Evolutionary conservation across 1,140 invertebrate species (phyloP).

Genomic region (Drosophila repletoides): DNA sequence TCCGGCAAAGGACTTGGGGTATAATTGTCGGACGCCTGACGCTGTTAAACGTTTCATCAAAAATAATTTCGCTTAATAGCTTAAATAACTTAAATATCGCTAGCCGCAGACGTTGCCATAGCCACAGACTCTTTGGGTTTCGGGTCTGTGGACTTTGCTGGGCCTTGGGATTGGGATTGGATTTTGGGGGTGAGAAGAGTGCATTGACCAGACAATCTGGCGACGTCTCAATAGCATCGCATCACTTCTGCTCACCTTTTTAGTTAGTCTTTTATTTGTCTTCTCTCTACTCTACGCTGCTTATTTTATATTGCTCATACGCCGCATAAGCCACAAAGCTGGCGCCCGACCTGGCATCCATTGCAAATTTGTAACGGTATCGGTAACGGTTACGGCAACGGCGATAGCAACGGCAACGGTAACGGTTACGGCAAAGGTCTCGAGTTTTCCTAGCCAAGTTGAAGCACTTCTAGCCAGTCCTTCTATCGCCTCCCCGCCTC

Average conservation of each 20-base stretch:
- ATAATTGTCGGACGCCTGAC: conserved; percentile 18
- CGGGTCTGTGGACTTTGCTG: too few species aligned
- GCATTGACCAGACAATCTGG: conserved; percentile 8
- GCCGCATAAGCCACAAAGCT: conserved; percentile 12
- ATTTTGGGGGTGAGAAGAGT: too few species aligned
- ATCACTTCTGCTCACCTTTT: not conserved
- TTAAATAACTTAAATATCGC: conserved; percentile 37
- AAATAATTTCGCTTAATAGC: conserved; percentile 45
- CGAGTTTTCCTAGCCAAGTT: too few species aligned
- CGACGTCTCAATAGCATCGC: not conserved
- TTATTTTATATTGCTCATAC: conserved; percentile 11
- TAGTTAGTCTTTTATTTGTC: not conserved
- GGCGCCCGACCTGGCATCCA: not conserved
- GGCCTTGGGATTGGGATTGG: too few species aligned
- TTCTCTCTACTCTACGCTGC: not conserved
- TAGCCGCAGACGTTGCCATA: conserved; percentile 2
- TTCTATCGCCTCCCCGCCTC: too few species aligned
- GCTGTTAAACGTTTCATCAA: conserved; percentile 44
- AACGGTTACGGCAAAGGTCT: not conserved
- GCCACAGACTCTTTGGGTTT: conserved; percentile 2
- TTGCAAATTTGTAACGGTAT: not conserved
- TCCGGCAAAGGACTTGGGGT: too few species aligned
- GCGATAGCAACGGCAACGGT: not conserved
- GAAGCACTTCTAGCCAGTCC: too few species aligned
- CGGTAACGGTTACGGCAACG: not conserved